Percentiles rank a stretch among this genome's conserved stretches.
These are phyloP conservation scores for Chrysina gloriosa DNA, from an alignment of 2,888 invertebrate genomes.

Conservation along the genomic window DNA sequence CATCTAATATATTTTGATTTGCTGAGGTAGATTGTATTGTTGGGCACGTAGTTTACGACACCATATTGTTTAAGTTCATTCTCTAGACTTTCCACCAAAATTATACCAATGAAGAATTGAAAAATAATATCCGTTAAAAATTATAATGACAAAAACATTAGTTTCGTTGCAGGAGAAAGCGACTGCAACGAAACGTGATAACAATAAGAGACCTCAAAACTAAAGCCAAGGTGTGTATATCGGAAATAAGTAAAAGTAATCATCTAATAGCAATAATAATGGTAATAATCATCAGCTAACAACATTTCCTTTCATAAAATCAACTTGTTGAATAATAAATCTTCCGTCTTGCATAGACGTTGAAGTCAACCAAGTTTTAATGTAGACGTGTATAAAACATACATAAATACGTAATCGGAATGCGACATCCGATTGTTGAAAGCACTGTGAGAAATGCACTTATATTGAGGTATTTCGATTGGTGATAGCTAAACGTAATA, in stretches of 20 bases:
- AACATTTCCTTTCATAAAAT: conserved; percentile 37
- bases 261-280: conserved; percentile 45
- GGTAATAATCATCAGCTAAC: conserved; percentile 37
- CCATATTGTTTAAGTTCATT: conserved; percentile 60
- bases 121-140: conserved; percentile 42
- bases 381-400: conserved; percentile 47
- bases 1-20: conserved; percentile 64
- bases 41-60: conserved; percentile 62
- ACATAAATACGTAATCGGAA: conserved; percentile 27
- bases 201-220: conserved; percentile 29
- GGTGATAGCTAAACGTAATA: conserved; percentile 32
- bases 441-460: conserved; percentile 56
- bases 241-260: conserved; percentile 27
- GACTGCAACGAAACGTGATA: conserved; percentile 17
- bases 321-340: conserved; percentile 49
- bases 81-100: conserved; percentile 60
- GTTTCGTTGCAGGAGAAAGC: conserved; percentile 25
- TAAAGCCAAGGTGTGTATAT: conserved; percentile 40
- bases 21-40: conserved; percentile 64
- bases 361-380: conserved; percentile 39
- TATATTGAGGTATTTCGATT: conserved; percentile 56
- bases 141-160: conserved; percentile 40
- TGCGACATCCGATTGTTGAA: conserved; percentile 38
- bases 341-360: conserved; percentile 33
- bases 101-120: conserved; percentile 43